These are phyloP conservation scores for Notiomystis cincta DNA, from an alignment of 2,113 vertebrate species.

Conservation along the genomic window DNA sequence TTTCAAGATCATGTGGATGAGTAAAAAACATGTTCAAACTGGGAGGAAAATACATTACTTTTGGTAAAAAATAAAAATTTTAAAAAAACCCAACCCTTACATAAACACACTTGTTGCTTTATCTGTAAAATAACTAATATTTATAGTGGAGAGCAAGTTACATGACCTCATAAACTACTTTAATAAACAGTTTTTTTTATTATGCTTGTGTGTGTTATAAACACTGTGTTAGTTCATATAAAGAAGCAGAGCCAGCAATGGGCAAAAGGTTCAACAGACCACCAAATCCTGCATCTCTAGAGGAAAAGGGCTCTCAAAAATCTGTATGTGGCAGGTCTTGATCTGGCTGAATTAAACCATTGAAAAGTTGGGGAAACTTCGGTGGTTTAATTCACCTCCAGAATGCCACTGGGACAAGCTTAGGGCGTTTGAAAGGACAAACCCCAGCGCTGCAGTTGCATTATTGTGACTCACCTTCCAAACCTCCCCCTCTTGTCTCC, in stretches of 20 bases:
- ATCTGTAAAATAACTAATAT: slow-evolving; percentile 12
- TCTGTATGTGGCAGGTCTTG: accelerated
- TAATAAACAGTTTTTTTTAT: slow-evolving; percentile 26
- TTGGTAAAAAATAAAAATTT: not conserved
- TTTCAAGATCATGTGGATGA: slow-evolving; percentile 75
- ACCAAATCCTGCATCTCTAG: not conserved
- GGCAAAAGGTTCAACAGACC: not conserved
- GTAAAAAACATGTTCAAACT: not conserved
- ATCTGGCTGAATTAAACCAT: not conserved
- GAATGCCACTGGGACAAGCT: too few relatives aligned
- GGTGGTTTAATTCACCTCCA: not conserved
- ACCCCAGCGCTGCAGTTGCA: not conserved
- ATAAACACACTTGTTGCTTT: not conserved
- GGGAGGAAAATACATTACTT: not conserved
- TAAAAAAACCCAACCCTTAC: not conserved
- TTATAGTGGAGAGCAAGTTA: not conserved
- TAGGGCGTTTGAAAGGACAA: not conserved
- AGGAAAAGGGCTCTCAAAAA: not conserved
- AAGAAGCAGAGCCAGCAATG: not conserved
- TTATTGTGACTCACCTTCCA: not conserved
- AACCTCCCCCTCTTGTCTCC: not conserved
- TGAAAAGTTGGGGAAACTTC: accelerated
- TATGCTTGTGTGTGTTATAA: not conserved
- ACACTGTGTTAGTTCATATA: not conserved
- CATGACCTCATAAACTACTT: not conserved